Conservation (phyloP, 1,140 invertebrate species). For the Zaprionus ornatus region DNA sequence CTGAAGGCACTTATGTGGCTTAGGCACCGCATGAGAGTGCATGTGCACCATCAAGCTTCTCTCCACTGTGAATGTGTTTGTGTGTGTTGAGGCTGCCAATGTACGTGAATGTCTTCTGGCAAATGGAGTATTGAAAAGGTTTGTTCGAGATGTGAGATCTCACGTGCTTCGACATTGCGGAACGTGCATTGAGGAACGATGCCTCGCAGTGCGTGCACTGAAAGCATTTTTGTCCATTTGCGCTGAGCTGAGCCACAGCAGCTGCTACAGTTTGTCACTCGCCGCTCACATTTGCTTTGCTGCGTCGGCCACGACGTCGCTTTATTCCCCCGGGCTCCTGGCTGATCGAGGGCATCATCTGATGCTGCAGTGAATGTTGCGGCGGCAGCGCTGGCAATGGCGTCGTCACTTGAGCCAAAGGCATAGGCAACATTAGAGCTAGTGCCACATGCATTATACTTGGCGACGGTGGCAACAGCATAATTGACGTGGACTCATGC, state of each 20-base stretch:
- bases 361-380: not conserved
- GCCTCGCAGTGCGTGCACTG: slow-evolving; percentile 87
- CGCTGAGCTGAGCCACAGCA: slow-evolving; percentile 27
- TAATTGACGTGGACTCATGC: slow-evolving; percentile 74
- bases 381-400: not conserved
- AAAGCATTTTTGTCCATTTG: slow-evolving; percentile 69
- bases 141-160: slow-evolving; percentile 86
- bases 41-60: slow-evolving; percentile 87
- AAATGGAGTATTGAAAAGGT: slow-evolving; percentile 83
- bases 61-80: slow-evolving; percentile 89
- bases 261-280: slow-evolving; percentile 31
- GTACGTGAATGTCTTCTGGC: slow-evolving; percentile 86
- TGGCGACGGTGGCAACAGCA: slow-evolving; percentile 58
- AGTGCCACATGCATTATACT: slow-evolving; percentile 42
- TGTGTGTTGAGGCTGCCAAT: slow-evolving; percentile 93
- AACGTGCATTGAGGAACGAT: slow-evolving; percentile 87
- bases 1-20: slow-evolving; percentile 87
- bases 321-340: slow-evolving; percentile 47
- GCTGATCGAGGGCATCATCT: slow-evolving; percentile 9
- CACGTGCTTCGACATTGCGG: slow-evolving; percentile 86
- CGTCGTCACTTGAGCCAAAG: not conserved
- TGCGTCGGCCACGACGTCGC: slow-evolving; percentile 69
- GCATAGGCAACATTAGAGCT: not conserved
- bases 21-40: slow-evolving; percentile 88
- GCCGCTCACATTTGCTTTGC: slow-evolving; percentile 45